Base-by-base conservation (phyloP, 2,888 invertebrate genomes). In the Muschampia plurimacula region DNA sequence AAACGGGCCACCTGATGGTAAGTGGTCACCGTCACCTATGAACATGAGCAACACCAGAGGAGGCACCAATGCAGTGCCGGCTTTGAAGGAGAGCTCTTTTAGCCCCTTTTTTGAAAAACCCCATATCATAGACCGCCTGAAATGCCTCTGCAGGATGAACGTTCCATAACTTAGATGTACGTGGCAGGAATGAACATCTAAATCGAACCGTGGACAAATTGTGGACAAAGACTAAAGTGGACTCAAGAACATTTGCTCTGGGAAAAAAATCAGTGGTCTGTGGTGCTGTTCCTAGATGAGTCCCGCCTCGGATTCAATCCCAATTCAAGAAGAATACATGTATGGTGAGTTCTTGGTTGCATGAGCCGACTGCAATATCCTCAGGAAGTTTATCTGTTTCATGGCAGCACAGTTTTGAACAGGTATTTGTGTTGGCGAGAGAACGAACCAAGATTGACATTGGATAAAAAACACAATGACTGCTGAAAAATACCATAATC, bases 361-460 rank as follows among this genome's bases (percentile, higher is more conserved):
- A 12, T 3, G 22, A 63, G 62, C 63, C 63, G 22, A 22, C 22
- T 41, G 44, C 63, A 9, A 49, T 10, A 65, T 41, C 65, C 65
- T 49, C 49, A 65, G 49, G 49, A 65, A 41, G 63, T 63, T n/a
- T 8, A 44, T 44, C 39, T 22, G 1, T 63, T 22, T 10, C 39
- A 49, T 15, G 57, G 57, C 39, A 57, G 74, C 6, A 72, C 70
- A 74, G 72, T 74, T 36, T 70, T 74, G 71, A 71, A 74, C 74
- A 39, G 69, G 73, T 67, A 77, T 77, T 73, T 69, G 69, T 15
- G 36, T 72, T 32, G 75, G 72, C 15, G 74, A 69, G 46, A 59
- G 74, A 69, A 77, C 70, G 10, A 66, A 77, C 68, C 69, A 66
- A 71, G 75, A 71, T 75, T 75, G 70, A 22, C 22, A 22, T 22